Evolutionary conservation across 2,888 invertebrate genomes (phyloP).

Genomic region (Peribatodes rhomboidaria): DNA sequence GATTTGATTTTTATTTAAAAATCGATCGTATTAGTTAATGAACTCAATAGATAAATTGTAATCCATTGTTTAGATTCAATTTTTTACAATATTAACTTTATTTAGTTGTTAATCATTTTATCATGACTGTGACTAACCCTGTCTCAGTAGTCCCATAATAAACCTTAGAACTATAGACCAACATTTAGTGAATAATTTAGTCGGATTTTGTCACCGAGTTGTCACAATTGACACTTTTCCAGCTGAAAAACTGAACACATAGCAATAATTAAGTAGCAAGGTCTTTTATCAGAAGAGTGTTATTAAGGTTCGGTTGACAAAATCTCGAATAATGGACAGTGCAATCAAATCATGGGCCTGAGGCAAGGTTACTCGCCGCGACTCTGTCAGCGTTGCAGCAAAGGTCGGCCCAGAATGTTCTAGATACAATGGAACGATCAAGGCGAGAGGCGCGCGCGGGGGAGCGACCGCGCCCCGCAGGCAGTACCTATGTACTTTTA

Average conservation of each 20-base stretch:
- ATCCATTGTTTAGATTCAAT: not conserved
- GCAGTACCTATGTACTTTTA: constrained; percentile 50
- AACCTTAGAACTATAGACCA: not conserved
- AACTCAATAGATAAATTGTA: not conserved
- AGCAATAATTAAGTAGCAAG: not conserved
- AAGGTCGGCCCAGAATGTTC: constrained; percentile 64
- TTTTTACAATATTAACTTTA: constrained; percentile 11
- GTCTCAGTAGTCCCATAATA: not conserved
- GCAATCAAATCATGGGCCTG: not conserved
- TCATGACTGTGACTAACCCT: not conserved
- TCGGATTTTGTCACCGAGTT: not conserved
- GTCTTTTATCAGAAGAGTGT: not conserved
- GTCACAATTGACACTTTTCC: not conserved
- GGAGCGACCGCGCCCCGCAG: constrained; percentile 41
- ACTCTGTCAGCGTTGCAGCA: constrained; percentile 65
- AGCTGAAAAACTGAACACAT: not conserved
- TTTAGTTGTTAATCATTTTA: constrained; percentile 17
- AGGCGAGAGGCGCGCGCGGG: constrained; percentile 40
- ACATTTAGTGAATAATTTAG: not conserved
- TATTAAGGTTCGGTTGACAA: not conserved
- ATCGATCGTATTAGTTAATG: not conserved
- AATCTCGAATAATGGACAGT: not conserved
- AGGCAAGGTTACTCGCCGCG: constrained; percentile 47
- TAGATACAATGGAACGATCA: constrained; percentile 48
- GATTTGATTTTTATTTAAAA: not conserved